A percentile compares a stretch with the other conserved stretches of the same genome.
Conservation (phyloP, 2,113 vertebrate species). For the Pachycephala philippinensis region DNA sequence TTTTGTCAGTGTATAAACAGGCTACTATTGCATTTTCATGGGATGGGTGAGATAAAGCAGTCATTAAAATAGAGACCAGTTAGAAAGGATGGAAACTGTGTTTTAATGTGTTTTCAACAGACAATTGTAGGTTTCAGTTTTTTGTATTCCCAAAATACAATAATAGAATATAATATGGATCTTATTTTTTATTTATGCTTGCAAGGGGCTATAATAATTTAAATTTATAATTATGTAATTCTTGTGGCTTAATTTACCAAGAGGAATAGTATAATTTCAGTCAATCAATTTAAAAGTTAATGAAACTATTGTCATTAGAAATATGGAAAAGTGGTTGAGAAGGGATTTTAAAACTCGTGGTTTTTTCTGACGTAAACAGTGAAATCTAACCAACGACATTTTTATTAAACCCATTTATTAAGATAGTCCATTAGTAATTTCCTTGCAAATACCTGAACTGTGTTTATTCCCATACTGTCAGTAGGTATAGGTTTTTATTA, state of each 20-base stretch:
- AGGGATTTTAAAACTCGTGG: accelerated
- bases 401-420: not conserved
- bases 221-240: not conserved
- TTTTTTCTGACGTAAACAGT: not conserved
- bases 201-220: accelerated
- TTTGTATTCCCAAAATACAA: not conserved
- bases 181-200: not conserved
- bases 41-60: not conserved
- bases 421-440: not conserved
- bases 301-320: not conserved
- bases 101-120: not conserved
- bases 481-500: not conserved
- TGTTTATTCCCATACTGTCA: not conserved
- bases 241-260: not conserved
- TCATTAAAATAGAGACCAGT: not conserved
- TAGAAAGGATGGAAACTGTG: not conserved
- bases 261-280: not conserved
- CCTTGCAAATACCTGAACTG: not conserved
- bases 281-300: not conserved
- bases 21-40: not conserved
- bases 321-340: not conserved
- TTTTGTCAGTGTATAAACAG: not conserved
- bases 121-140: not conserved
- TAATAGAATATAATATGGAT: not conserved
- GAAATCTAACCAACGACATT: not conserved